Conservation (phyloP, 1,140 invertebrate species). For the Geopemphigus sp. region DNA sequence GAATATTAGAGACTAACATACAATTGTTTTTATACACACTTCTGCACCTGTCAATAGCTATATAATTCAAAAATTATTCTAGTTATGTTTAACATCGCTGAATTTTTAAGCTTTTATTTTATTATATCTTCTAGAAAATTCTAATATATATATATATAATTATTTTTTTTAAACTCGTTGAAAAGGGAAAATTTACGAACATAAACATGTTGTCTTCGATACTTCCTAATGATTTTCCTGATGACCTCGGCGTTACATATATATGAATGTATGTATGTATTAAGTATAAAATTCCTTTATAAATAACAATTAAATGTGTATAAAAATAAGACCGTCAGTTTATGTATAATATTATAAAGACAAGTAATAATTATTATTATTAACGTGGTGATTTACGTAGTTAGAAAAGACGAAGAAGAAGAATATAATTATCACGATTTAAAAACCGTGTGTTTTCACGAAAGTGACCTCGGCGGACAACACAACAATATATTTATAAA, state of each 20-base stretch:
- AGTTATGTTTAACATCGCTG: not conserved
- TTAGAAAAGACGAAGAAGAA: too few species aligned
- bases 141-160: not conserved
- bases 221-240: conserved; percentile 15
- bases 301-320: not conserved
- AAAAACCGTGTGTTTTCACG: not conserved
- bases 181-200: not conserved
- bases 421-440: not conserved
- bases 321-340: not conserved
- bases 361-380: too few species aligned
- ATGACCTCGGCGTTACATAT: not conserved
- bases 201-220: not conserved
- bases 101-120: not conserved
- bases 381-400: too few species aligned
- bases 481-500: not conserved
- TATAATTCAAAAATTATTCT: conserved; percentile 17
- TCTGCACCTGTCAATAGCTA: not conserved
- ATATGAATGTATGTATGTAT: not conserved
- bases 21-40: not conserved
- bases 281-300: not conserved
- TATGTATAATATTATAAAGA: too few species aligned
- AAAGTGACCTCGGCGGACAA: not conserved
- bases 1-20: not conserved
- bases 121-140: not conserved
- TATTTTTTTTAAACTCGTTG: not conserved